phyloP scores from a whole-genome alignment of 1,140 invertebrate genomes.

The Lethrus apterus region DNA sequence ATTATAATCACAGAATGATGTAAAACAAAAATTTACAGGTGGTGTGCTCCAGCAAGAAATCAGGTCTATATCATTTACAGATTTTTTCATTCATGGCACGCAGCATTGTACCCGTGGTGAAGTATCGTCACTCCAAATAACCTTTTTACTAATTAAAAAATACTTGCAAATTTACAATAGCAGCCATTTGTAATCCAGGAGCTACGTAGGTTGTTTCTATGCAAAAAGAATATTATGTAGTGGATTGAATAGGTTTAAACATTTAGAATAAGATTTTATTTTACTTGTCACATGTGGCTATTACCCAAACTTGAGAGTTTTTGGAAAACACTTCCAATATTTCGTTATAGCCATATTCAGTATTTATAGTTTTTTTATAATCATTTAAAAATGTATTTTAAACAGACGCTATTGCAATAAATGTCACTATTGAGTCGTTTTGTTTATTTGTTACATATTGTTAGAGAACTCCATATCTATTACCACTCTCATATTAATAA shows the following conservation, averaged over 20 bases:
- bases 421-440: constrained; percentile 1
- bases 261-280: constrained; percentile 13
- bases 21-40: constrained; percentile 20
- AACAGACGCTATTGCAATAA: constrained; percentile 10
- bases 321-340: constrained; percentile 5
- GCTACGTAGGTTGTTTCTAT: not conserved
- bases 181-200: constrained; percentile 4
- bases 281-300: constrained; percentile 7
- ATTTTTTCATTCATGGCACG: constrained; percentile 19
- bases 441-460: constrained; percentile 11
- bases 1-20: constrained; percentile 11
- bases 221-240: constrained; percentile 3
- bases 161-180: constrained; percentile 1
- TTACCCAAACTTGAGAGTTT: too few species aligned
- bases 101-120: constrained; percentile 7
- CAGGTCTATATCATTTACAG: constrained; percentile 29
- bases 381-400: constrained; percentile 13
- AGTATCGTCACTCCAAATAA: constrained; percentile 12
- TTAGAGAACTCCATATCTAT: constrained; percentile 4
- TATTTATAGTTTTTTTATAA: constrained; percentile 10
- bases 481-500: not conserved
- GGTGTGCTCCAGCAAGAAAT: constrained; percentile 24
- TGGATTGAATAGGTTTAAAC: constrained; percentile 6
- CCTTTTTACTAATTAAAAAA: constrained; percentile 9
- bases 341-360: constrained; percentile 9